phyloP scores from a whole-genome alignment of 1,140 invertebrate genomes.

The Heliothis virescens region DNA sequence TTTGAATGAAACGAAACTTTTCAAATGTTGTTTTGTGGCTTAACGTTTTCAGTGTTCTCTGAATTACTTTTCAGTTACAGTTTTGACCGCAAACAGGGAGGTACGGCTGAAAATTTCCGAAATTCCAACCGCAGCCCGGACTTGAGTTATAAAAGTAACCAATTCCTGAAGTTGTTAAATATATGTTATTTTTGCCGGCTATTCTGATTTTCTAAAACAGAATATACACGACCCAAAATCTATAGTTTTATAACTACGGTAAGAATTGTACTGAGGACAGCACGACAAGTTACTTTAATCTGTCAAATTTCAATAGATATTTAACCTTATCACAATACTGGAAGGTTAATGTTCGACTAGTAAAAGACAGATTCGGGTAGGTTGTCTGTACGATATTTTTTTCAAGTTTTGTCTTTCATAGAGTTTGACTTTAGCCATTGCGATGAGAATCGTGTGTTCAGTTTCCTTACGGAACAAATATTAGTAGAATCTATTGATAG shows the following conservation, averaged over 20 bases:
- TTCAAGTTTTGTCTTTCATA: too few species aligned
- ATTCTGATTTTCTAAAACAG: neutral
- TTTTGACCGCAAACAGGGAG: constrained; percentile 55
- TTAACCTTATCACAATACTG: too few species aligned
- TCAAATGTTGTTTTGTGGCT: constrained; percentile 62
- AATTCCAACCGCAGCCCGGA: constrained; percentile 42
- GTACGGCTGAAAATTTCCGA: constrained; percentile 46
- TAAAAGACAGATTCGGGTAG: too few species aligned
- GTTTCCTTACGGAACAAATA: too few species aligned
- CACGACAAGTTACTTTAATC: too few species aligned
- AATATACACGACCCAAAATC: neutral
- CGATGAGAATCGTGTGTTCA: too few species aligned
- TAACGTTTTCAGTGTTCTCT: constrained; percentile 56
- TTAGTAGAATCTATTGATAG: too few species aligned
- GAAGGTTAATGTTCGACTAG: too few species aligned
- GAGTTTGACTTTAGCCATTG: too few species aligned
- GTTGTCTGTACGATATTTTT: too few species aligned
- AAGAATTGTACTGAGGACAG: too few species aligned
- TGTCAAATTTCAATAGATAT: too few species aligned
- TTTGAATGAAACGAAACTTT: constrained; percentile 58
- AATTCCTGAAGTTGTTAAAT: constrained; percentile 22
- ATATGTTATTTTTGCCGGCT: neutral
- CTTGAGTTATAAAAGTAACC: constrained; percentile 38
- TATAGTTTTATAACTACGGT: neutral
- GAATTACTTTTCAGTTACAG: constrained; percentile 62